Percentiles rank a stretch among this genome's conserved stretches.
Conservation (phyloP, 2,113 vertebrate species). For the Sinocyclocheilus anophthalmus region DNA sequence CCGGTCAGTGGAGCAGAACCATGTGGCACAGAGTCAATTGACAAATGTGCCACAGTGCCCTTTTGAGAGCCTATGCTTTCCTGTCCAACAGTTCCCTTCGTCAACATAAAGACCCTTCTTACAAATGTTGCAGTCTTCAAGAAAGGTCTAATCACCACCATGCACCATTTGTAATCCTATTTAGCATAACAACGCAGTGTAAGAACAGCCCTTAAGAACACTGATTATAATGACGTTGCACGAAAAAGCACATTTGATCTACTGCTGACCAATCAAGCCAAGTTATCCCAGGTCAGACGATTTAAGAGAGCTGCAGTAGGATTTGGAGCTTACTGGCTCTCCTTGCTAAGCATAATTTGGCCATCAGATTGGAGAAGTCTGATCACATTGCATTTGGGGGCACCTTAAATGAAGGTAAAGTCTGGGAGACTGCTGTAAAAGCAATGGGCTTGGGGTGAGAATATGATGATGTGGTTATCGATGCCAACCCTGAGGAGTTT, state of each 20-base stretch:
- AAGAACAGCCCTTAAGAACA: background rate
- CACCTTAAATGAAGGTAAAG: constrained; percentile 44
- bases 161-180: constrained; percentile 19
- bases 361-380: constrained; percentile 56
- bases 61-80: constrained; percentile 37
- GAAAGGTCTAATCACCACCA: constrained; percentile 17
- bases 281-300: constrained; percentile 35
- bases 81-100: constrained; percentile 55
- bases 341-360: constrained; percentile 60
- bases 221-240: background rate
- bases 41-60: constrained; percentile 33
- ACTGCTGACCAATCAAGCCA: background rate
- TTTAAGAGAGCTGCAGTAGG: constrained; percentile 50
- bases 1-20: constrained; percentile 38
- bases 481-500: constrained; percentile 38
- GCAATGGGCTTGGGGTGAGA: constrained; percentile 16
- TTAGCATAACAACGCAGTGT: background rate
- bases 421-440: constrained; percentile 41
- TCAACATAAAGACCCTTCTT: constrained; percentile 24
- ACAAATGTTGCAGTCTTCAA: constrained; percentile 22
- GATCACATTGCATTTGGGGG: constrained; percentile 56
- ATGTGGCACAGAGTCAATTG: constrained; percentile 21
- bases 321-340: constrained; percentile 69
- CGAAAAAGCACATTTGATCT: constrained; percentile 3
- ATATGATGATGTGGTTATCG: constrained; percentile 39